Base-by-base conservation (phyloP, 2,797 vertebrate genomes). In the Acipenser ruthenus region DNA sequence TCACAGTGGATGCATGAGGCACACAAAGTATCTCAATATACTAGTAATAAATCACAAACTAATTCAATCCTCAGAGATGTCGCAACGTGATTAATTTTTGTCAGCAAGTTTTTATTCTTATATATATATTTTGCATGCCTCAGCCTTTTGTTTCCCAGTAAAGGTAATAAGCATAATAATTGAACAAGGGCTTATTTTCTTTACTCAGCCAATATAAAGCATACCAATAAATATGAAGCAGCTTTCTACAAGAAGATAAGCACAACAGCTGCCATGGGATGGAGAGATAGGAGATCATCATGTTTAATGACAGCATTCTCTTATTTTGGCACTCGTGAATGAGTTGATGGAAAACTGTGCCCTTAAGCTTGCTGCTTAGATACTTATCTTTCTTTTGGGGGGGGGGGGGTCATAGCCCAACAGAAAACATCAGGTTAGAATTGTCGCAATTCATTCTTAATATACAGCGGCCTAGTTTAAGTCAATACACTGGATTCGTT, bases 1-100 rank as follows among this genome's bases (percentile, higher is more conserved):
- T 53, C 53, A 63, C 62, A 51, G 55, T 51, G 51, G 50, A 64
- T 49, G 58, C 58, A 65, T 5, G 49, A 67, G 48, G 50, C 47
- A 47, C 52, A 67, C 37, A 53, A 18, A 13, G 18, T 50, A 63
- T 37, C 12, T 13, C 56, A 63, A 50, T 53, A 50, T 55, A 49
- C 53, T 50, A 47, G 62, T 48, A 53, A 67, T 70, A 70, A 67
- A 70, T 70, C 62, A 70, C 49, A 64, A 67, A 55, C 62, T 50
- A 68, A 68, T 61, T 65, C 55, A 67, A 65, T 68, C 62, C 58
- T 23, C 49, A 47, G 48, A 67, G 10, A 67, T 62, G 61, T 55
- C 23, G 65, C 56, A 60, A 60, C 51, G 12, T 67, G 62, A 64
- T 65, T 68, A 71, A 68, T 68, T 71, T 64, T 60, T 60, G 56